Percentiles rank a stretch among this genome's conserved stretches.
Conservation (phyloP, 2,113 vertebrate species). For the Herpetotheres cachinnans region DNA sequence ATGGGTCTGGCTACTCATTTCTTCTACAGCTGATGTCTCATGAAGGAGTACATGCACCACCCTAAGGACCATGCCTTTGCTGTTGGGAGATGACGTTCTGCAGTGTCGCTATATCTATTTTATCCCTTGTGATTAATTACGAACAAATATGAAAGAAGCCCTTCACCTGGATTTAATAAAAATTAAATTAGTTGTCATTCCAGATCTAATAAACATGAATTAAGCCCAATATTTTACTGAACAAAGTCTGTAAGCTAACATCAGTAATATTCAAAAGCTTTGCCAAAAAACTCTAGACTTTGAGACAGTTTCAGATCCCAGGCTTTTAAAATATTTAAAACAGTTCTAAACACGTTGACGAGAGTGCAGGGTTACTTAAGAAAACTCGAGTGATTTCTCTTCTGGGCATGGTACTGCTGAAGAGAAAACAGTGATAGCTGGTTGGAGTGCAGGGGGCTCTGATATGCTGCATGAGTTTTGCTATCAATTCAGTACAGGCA, state of each 20-base stretch:
- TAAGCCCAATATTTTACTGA: neutral
- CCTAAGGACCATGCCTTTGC: too few relatives aligned
- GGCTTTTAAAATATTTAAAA: neutral
- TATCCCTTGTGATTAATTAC: neutral
- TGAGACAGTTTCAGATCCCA: neutral
- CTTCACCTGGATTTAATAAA: neutral
- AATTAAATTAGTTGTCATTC: neutral
- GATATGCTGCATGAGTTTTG: neutral
- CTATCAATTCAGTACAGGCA: neutral
- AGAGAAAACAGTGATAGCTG: neutral
- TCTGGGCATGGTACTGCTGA: neutral
- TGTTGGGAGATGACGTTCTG: neutral
- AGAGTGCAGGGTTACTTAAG: neutral
- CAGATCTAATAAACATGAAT: neutral
- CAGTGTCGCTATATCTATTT: accelerated
- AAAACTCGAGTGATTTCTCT: neutral
- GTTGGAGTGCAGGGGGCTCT: neutral
- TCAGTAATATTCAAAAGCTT: neutral
- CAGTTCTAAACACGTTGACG: neutral
- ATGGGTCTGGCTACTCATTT: neutral
- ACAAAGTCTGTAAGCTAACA: accelerated
- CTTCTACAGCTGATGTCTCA: neutral
- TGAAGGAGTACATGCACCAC: neutral
- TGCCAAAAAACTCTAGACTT: neutral
- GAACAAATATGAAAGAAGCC: neutral